Evolutionary conservation across 2,113 vertebrate species (phyloP).

Genomic region (Synodontis membranacea): DNA sequence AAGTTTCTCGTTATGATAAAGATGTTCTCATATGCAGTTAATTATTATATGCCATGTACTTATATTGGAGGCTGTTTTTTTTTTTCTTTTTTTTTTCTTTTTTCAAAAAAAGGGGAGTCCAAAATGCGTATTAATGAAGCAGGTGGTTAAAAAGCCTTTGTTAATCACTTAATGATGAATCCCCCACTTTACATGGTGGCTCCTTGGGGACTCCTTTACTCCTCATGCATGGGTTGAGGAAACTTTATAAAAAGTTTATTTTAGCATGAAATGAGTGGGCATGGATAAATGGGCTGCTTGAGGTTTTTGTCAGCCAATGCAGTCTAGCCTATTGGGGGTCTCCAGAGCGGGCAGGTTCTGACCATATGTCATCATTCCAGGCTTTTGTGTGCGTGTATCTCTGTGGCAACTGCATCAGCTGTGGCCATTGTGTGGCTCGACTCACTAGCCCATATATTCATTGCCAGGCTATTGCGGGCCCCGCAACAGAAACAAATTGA

Average conservation of each 20-base stretch:
- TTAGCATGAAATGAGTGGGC: conserved; percentile 79
- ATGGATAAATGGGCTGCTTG: conserved; percentile 69
- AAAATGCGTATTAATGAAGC: conserved; percentile 73
- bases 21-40: not conserved
- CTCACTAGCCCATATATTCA: conserved; percentile 87
- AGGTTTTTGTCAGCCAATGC: conserved; percentile 68
- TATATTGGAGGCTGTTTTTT: not conserved
- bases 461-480: conserved; percentile 73
- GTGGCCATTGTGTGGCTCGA: conserved; percentile 75
- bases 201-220: conserved; percentile 69
- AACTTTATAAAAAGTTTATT: conserved; percentile 84
- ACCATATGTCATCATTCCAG: conserved; percentile 93
- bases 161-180: conserved; percentile 80
- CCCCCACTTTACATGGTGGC: conserved; percentile 73
- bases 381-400: conserved; percentile 76
- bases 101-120: conserved; percentile 62
- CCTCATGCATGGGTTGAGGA: conserved; percentile 69
- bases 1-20: conserved; percentile 36
- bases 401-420: conserved; percentile 85
- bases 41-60: not conserved
- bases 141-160: conserved; percentile 76
- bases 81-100: conserved; percentile 1
- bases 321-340: conserved; percentile 75
- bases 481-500: conserved; percentile 93
- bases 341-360: conserved; percentile 76